phyloP scores from a whole-genome alignment of 2,113 vertebrate species.

The Brachypodius melanocephalos region DNA sequence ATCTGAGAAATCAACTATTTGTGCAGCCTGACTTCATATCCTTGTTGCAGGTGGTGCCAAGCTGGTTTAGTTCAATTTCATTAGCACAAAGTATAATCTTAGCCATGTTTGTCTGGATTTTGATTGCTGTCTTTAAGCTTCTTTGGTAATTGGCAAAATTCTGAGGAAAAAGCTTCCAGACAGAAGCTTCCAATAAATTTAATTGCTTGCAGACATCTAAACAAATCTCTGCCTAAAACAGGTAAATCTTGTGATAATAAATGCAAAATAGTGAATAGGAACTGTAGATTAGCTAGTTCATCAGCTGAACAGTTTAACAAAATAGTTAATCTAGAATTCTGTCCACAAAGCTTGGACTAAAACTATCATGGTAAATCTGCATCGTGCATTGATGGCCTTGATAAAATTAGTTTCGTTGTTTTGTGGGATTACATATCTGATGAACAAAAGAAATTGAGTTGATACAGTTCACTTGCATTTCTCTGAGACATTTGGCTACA shows the following conservation, averaged over 20 bases:
- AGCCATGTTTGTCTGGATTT: background rate
- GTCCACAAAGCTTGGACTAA: background rate
- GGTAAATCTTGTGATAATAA: background rate
- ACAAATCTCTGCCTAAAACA: background rate
- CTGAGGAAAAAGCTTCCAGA: background rate
- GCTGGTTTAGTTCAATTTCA: background rate
- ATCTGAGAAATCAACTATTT: background rate
- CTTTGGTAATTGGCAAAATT: background rate
- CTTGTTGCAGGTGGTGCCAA: background rate
- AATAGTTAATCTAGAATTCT: background rate
- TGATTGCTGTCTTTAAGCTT: background rate
- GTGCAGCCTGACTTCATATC: background rate
- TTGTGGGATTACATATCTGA: background rate
- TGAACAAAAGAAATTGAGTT: background rate
- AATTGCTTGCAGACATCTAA: background rate
- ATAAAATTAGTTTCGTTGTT: background rate
- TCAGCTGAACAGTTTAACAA: background rate
- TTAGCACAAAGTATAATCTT: background rate
- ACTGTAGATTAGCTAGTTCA: background rate
- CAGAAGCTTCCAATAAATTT: background rate
- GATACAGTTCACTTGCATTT: background rate
- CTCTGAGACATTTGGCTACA: background rate
- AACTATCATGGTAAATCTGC: background rate
- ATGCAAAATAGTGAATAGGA: background rate
- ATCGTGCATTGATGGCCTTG: background rate